Evolutionary conservation across 2,888 invertebrate species (phyloP), one percentile per base, ranked within the genome.

Genomic region (Drosophila imparisetae): DNA sequence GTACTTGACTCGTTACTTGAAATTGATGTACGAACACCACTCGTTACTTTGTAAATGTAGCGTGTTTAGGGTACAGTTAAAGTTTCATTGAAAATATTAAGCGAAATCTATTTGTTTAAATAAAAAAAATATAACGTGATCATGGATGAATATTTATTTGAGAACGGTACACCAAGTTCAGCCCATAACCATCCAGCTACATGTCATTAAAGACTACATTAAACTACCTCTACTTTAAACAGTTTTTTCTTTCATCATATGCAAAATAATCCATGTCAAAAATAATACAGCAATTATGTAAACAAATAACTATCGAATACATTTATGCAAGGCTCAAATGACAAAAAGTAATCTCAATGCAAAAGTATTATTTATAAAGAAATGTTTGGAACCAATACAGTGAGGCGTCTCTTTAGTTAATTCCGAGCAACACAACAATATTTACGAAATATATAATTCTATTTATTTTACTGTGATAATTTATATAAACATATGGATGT

Each of bases 391-490:
- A 62, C 21, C 34, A 42, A 54, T 54, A 32, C 34, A 29, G n/a
- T 40, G n/a, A 67, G 53, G 45, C 54, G 64, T 76, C 48, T 65
- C 55, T 65, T 80, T 57, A 76, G 72, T 78, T 68, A 54, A 50
- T 50, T 45, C 72, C 42, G 45, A 71, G 48, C 52, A 62, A 73
- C 36, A 66, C 66, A 73, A 63, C 62, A 78, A 78, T 70, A 62
- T 70, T 50, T 32, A 79, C 66, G 63, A 78, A 59, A 68, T 30
- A 75, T 50, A 72, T 72, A 75, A 76, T 83, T 90, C 60, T 88
- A 83, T 84, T 91, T 90, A 90, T 88, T 83, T 90, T 90, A 90
- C 90, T 90, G 90, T 90, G 90, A 90, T 90, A 90, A 91, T 90
- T 86, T 86, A 72, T 80, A 76, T 78, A 62, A 76, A 69, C 59